Conservation (phyloP, 2,113 vertebrate species). For the Coracopsis vasa region DNA sequence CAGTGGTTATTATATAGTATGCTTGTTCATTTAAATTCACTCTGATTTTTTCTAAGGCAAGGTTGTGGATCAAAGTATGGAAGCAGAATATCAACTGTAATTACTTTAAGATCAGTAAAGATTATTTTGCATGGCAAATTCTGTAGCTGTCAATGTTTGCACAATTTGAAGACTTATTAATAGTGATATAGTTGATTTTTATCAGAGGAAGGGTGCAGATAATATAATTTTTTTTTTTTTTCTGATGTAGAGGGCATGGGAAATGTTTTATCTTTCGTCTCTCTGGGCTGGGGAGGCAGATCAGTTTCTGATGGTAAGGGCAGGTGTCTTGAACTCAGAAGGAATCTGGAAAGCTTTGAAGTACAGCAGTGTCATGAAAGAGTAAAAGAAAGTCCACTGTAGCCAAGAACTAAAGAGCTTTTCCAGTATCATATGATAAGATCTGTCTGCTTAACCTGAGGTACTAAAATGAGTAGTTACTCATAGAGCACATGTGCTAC, state of each 20-base stretch:
- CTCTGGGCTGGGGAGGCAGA: not conserved
- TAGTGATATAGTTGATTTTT: not conserved
- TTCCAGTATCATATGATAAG: not conserved
- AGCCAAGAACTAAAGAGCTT: not conserved
- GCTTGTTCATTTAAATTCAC: not conserved
- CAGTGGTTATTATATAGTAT: not conserved
- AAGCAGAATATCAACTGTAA: not conserved
- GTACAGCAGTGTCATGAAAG: not conserved
- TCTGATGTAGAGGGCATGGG: not conserved
- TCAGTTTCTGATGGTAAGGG: no score
- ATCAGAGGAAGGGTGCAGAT: accelerated
- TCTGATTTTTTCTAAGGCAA: not conserved
- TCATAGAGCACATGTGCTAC: not conserved
- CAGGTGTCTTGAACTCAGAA: not conserved
- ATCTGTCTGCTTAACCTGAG: not conserved
- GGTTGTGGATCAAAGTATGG: not conserved
- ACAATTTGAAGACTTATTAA: not conserved
- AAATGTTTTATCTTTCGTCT: not conserved
- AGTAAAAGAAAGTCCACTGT: not conserved
- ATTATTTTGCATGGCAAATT: not conserved
- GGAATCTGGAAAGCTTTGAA: not conserved
- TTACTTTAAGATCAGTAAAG: not conserved
- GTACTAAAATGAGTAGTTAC: not conserved
- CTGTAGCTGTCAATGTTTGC: not conserved
- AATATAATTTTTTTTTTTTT: not conserved